Percentiles rank a stretch among this genome's conserved stretches.
These are phyloP conservation scores for Idris sp. DNA, from an alignment of 1,140 invertebrate genomes.

Conservation along the genomic window DNA sequence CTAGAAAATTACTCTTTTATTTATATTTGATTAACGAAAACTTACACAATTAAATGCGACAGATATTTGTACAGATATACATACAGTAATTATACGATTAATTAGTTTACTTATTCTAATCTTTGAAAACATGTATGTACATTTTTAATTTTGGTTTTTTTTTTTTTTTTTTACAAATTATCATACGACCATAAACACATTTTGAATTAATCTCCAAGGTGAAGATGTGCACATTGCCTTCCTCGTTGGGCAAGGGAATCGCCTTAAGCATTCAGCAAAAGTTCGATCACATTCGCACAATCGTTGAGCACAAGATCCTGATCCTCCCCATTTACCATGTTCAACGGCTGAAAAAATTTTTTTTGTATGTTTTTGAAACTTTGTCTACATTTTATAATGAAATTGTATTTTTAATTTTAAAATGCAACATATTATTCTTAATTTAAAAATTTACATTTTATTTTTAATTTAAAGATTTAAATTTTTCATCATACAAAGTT, in stretches of 20 bases:
- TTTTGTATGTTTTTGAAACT: not conserved
- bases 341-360: conserved; percentile 79
- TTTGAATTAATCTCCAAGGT: conserved; percentile 85
- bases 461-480: too few relatives aligned
- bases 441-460: too few relatives aligned
- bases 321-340: conserved; percentile 82
- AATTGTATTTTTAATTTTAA: too few relatives aligned
- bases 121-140: conserved; percentile 15
- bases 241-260: conserved; percentile 85
- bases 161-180: conserved; percentile 1
- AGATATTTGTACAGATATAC: conserved; percentile 21
- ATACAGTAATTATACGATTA: too few relatives aligned
- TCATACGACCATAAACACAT: conserved; percentile 81
- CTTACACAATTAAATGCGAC: too few relatives aligned
- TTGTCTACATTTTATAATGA: too few relatives aligned
- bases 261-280: conserved; percentile 87
- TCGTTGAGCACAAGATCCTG: conserved; percentile 84
- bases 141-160: conserved; percentile 10
- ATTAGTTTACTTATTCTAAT: conserved; percentile 3
- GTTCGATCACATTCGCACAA: conserved; percentile 91
- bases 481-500: too few relatives aligned
- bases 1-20: too few relatives aligned
- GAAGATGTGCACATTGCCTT: conserved; percentile 85
- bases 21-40: too few relatives aligned
- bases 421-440: too few relatives aligned